These are phyloP conservation scores for Andrena minutula DNA, from an alignment of 2,888 invertebrate genomes.

Conservation along the genomic window DNA sequence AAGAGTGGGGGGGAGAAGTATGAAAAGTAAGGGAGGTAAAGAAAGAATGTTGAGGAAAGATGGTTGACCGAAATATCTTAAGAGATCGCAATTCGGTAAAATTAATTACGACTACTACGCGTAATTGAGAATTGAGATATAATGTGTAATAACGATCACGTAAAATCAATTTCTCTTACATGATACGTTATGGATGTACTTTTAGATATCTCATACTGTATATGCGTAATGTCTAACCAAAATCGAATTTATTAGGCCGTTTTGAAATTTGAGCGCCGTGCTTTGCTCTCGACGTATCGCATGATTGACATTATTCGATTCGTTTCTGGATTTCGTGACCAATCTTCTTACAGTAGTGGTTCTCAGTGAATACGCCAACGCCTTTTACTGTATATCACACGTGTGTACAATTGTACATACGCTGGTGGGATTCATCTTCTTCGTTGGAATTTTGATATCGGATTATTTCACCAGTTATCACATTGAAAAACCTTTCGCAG, in stretches of 20 bases:
- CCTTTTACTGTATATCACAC: not conserved
- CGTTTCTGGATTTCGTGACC: conserved; percentile 11
- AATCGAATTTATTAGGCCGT: conserved; percentile 35
- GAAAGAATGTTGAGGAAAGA: not conserved
- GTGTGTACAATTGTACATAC: not conserved
- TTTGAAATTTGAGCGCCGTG: conserved; percentile 20
- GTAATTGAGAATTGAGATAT: conserved; percentile 3
- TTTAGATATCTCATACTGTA: conserved; percentile 35
- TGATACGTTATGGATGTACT: conserved; percentile 31
- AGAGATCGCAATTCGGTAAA: conserved; percentile 11
- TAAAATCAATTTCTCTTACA: conserved; percentile 18
- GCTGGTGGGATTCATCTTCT: not conserved
- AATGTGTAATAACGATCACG: conserved; percentile 27
- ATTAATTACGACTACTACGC: conserved; percentile 12
- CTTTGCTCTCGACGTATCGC: conserved; percentile 38
- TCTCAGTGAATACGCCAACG: conserved; percentile 39
- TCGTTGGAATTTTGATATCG: not conserved
- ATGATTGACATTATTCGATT: conserved; percentile 19
- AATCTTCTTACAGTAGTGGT: conserved; percentile 26
- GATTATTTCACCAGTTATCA: not conserved
- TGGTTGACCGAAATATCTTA: not conserved
- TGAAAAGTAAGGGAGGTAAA: not conserved
- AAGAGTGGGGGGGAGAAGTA: not conserved
- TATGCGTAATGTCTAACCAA: conserved; percentile 42
- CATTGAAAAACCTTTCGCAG: not conserved